Base-by-base conservation (phyloP, 2,888 invertebrate species). In the Sympetrum striolatum region DNA sequence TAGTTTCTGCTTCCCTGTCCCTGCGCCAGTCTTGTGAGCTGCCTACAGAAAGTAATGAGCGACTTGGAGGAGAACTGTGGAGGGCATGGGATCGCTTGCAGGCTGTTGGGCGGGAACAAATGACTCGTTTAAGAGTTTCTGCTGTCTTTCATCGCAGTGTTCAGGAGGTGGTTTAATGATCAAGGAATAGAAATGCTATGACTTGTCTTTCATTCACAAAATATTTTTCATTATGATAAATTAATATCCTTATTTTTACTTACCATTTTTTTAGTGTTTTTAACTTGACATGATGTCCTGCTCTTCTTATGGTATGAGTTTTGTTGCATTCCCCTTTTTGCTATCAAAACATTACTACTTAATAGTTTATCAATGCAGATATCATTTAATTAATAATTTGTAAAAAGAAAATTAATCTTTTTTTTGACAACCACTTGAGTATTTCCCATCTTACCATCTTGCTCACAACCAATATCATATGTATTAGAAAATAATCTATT, bases 91-190 rank as follows among this genome's bases (percentile, higher is more conserved):
- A 95, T 92, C 95, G 95, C 91, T 95, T 97, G 81, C 95, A 96
- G 91, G 95, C 95, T 80, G 96, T 96, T 91, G 96, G 96, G 91
- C 96, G 96, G 93, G 97, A 97, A 93, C 96, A 97, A 93, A 95
- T 97, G 94, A 97, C 97, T 2, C 95, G 97, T 37, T 94, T 97
- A 39, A 95, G 96, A 91, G 97, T 97, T 60, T 96, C 96, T 4
- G 96, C 96, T 14, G 96, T 97, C 91, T 97, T 97, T 93, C 96
- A 97, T 93, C 95, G 96, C 91, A 96, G 96, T 91, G 94, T 94
- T 82, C 94, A 94, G 90, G 94, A 94, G 93, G 94, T 94, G 91
- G 91, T 91, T 64, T 90, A 44, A 73, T 90, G 22, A 44, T 22
- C 18, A 18, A 53, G 53, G 1, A 53, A 18, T 3, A 53, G 53